Percentiles rank a stretch among this genome's conserved stretches.
Conservation (phyloP, 1,140 invertebrate genomes). For the Anastatus disparis region DNA sequence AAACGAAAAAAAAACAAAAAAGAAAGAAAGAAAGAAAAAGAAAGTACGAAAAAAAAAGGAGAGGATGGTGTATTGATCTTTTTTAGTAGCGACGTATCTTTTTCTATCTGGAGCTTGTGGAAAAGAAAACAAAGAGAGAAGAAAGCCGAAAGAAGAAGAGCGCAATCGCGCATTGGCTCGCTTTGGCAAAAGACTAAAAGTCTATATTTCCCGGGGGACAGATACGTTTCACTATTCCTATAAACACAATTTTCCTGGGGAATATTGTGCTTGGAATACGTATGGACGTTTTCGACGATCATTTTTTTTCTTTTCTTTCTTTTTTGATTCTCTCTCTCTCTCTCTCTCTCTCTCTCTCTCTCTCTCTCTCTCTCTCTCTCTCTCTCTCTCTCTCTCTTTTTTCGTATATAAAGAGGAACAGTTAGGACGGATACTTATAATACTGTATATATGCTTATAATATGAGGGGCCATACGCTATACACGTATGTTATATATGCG, state of each 20-base stretch:
- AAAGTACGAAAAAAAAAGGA: too few species aligned
- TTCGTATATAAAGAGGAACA: too few species aligned
- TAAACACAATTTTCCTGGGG: constrained; percentile 66
- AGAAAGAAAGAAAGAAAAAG: too few species aligned
- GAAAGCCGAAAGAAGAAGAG: neutral
- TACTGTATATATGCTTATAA: too few species aligned
- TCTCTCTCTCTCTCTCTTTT: neutral
- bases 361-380: constrained; percentile 7
- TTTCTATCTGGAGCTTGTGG: too few species aligned
- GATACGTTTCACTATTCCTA: constrained; percentile 66
- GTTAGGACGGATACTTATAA: too few species aligned
- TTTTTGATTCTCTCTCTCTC: too few species aligned
- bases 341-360: neutral
- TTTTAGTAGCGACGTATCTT: constrained; percentile 64
- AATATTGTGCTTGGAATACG: constrained; percentile 59
- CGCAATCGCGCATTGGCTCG: constrained; percentile 61
- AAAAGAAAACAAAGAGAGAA: too few species aligned
- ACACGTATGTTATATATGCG: too few species aligned
- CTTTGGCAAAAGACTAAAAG: constrained; percentile 49
- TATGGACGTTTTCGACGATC: constrained; percentile 38
- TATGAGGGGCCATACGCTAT: too few species aligned
- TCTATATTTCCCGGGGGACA: constrained; percentile 67
- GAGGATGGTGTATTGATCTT: constrained; percentile 67
- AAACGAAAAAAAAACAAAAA: too few species aligned
- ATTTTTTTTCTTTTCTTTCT: too few species aligned